Conservation (phyloP, 2,113 vertebrate species). For the mouse (Mus musculus) region DNA sequence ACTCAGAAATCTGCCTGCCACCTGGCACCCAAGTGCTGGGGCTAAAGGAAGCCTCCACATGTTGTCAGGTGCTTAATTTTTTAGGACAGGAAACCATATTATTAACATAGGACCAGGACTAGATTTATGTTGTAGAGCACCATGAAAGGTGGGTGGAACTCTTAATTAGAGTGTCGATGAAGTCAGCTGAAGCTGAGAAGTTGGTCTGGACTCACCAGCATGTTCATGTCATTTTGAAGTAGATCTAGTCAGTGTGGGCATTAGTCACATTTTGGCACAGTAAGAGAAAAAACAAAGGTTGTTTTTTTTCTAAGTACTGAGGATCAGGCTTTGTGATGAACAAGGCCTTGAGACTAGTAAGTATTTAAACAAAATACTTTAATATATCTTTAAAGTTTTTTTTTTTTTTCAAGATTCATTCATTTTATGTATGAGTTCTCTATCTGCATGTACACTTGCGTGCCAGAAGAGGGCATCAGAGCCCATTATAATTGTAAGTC, state of each 20-base stretch:
- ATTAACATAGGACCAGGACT: neutral
- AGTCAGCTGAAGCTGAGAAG: neutral
- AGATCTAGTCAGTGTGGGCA: neutral
- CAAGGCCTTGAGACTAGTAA: neutral
- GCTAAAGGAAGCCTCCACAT: neutral
- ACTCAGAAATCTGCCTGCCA: neutral
- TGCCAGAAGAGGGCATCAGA: too few relatives aligned
- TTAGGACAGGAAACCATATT: neutral
- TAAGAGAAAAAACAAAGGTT: neutral
- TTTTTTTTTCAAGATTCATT: neutral
- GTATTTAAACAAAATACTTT: neutral
- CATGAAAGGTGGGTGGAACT: neutral
- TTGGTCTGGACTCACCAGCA: neutral
- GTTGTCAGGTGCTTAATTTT: neutral
- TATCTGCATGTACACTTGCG: too few relatives aligned
- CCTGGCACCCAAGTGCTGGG: neutral
- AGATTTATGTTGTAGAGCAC: neutral
- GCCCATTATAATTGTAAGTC: too few relatives aligned
- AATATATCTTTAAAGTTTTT: neutral
- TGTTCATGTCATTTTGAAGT: constrained; percentile 29
- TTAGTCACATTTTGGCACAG: neutral
- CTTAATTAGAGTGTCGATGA: neutral
- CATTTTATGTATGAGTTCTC: too few relatives aligned
- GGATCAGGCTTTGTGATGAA: neutral
- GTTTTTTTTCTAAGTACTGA: neutral